These are phyloP conservation scores for Tachysurus fulvidraco DNA, from an alignment of 2,113 vertebrate genomes.

Conservation along the genomic window DNA sequence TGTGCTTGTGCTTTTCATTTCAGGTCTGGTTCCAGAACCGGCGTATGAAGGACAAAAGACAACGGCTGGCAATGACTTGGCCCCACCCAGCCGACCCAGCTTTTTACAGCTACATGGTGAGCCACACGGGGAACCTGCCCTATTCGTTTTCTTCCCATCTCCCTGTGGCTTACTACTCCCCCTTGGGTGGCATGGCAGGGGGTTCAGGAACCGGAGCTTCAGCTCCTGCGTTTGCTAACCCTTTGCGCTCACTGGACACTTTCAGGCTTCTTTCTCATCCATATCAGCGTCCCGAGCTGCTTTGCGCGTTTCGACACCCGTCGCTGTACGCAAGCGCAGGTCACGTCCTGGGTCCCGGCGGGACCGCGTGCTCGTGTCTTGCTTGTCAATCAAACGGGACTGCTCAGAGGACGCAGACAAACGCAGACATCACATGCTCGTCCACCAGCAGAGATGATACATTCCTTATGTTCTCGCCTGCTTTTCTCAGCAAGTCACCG, in stretches of 20 bases:
- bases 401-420: conserved; percentile 78
- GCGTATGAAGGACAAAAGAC: conserved; percentile 97
- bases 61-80: conserved; percentile 97
- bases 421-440: conserved; percentile 91
- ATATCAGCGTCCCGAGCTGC: conserved; percentile 92
- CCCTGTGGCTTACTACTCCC: conserved; percentile 94
- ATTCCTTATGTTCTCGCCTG: conserved; percentile 94
- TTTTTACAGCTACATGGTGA: conserved; percentile 99
- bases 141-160: conserved; percentile 96
- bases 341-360: conserved; percentile 88
- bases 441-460: conserved; percentile 91
- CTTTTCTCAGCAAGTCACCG: conserved; percentile 92
- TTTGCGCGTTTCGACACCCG: conserved; percentile 95
- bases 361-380: conserved; percentile 85
- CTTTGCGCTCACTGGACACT: conserved; percentile 91
- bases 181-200: conserved; percentile 82
- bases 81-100: conserved; percentile 96
- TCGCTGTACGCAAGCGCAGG: conserved; percentile 85
- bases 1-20: conserved; percentile 2
- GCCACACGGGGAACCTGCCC: conserved; percentile 93
- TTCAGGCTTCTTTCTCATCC: conserved; percentile 94
- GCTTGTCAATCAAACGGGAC: conserved; percentile 86
- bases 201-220: conserved; percentile 77
- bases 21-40: conserved; percentile 99
- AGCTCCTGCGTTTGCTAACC: conserved; percentile 81